A percentile compares a stretch with the other conserved stretches of the same genome.
Evolutionary conservation across 2,113 vertebrate species (phyloP).

Genomic region (Trogon melanurus): DNA sequence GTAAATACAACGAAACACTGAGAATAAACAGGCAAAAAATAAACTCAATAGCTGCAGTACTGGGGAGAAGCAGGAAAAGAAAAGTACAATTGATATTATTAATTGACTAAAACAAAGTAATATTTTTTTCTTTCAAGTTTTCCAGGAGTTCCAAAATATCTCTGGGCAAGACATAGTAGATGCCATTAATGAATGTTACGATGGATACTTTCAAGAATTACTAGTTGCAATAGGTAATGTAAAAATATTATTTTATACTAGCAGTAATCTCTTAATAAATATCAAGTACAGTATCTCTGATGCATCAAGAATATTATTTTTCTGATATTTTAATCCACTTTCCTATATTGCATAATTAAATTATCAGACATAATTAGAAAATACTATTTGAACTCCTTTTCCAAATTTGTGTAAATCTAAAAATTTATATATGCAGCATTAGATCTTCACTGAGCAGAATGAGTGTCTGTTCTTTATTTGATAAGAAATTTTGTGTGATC

Average conservation of each 20-base stretch:
- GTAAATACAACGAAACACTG: not conserved
- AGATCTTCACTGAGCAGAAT: not conserved
- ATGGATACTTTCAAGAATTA: constrained; percentile 81
- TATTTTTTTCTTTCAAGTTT: constrained; percentile 65
- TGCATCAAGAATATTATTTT: not conserved
- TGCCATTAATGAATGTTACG: constrained; percentile 78
- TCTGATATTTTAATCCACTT: not conserved
- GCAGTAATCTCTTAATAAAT: not conserved
- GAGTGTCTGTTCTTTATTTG: not conserved
- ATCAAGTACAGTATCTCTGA: not conserved
- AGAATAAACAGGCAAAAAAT: not conserved
- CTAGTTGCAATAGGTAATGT: constrained; percentile 78
- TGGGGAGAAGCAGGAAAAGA: not conserved
- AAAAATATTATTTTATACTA: not conserved
- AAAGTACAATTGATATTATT: not conserved
- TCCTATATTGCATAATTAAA: not conserved
- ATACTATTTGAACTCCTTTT: not conserved
- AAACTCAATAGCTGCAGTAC: not conserved
- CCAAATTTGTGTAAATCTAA: not conserved
- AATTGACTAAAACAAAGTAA: not conserved
- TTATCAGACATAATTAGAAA: not conserved
- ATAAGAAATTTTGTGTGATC: not conserved
- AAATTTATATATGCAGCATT: not conserved
- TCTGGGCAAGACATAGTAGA: constrained; percentile 80
- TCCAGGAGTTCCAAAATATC: constrained; percentile 83